Base-by-base conservation (phyloP, 1,140 invertebrate genomes). In the Megalopta genalis region DNA sequence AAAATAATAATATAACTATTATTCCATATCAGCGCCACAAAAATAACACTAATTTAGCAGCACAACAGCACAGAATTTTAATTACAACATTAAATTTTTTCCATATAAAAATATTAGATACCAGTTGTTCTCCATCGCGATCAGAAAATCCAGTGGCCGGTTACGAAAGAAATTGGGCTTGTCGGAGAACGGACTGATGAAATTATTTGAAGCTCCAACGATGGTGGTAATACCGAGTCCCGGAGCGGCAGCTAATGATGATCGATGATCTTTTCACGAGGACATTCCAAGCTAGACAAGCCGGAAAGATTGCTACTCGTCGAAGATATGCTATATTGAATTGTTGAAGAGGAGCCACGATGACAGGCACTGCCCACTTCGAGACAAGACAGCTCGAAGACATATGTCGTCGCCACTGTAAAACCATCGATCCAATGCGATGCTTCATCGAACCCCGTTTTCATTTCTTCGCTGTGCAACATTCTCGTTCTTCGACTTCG, bases 241-340 rank as follows among this genome's bases (percentile, higher is more conserved):
- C n/a, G 62, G 46, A 72, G 49, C 71, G 63, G 23, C 81, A 68
- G 71, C 86, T 89, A 89, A 89, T 89, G 86, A 88, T 89, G 88
- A 89, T 89, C 84, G 85, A 89, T 89, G 82, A 80, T 84, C 81
- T 86, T 81, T 73, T 83, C 81, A 81, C 80, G 72, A 80, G 81
- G 75, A 83, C 72, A 82, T 65, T 23, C 32, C 52, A 7, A 18
- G 25, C 74, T 77, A 77, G 74, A 77, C 66, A 59, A 77, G 65
- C 39, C 57, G 16, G 66, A 23, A 39, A 60, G 74, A 39, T 60
- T 27, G 57, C 65, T 18, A 18, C 60, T n/a, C 54, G 60, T 46
- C 39, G 46, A 72, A 72, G 76, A 72, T 72, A 78, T 78, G 76
- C 76, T 78, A 72, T 78, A 78, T 78, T 78, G 76, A 78, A 78